Evolutionary conservation across 2,888 invertebrate species (phyloP), one percentile per base, ranked within the genome.

Genomic region (Rhagonycha fulva): DNA sequence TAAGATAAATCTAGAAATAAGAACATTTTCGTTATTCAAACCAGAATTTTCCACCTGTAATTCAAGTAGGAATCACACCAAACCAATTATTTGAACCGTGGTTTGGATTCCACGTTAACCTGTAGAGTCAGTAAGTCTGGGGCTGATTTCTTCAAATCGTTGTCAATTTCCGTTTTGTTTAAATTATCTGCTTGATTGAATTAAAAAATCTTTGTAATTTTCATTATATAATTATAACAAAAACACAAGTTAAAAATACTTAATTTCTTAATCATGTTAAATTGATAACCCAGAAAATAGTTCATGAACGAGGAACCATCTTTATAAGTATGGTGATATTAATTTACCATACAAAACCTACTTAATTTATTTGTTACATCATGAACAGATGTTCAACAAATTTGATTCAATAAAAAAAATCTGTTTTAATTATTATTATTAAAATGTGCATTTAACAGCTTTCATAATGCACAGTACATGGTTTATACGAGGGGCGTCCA

Each of bases 241-340:
- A 47, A n/a, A 7, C 2, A 62, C 11, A 19, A 62, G 23, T 62
- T 62, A 62, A 62, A 62, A 23, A 23, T 62, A 62, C 9, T 3
- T 23, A 19, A 62, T 23, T 62, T 10, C 62, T 19, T 62, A 23
- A 24, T 24, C 12, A 66, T 24, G 24, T 7, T 24, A 12, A 66
- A 66, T 66, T 79, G 88, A 88, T 77, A 83, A 85, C 32, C 72
- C 28, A n/a, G 32, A 62, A 66, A 66, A 72, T 30, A 72, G 72
- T 72, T 72, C 72, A 72, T 62, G 68, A 72, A 68, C 72, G 28
- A 72, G 72, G 62, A 72, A 72, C 62, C 72, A 26, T 70, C n/a
- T 26, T 47, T 47, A 70, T 14, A 72, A 19, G 4, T 26, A 72
- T 68, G 61, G 26, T 12, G 24, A 26, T 68, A 68, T 72, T 68